Evolutionary conservation across 2,797 vertebrate species (phyloP), one percentile per base, ranked within the genome.

Genomic region (Cuculus canorus): DNA sequence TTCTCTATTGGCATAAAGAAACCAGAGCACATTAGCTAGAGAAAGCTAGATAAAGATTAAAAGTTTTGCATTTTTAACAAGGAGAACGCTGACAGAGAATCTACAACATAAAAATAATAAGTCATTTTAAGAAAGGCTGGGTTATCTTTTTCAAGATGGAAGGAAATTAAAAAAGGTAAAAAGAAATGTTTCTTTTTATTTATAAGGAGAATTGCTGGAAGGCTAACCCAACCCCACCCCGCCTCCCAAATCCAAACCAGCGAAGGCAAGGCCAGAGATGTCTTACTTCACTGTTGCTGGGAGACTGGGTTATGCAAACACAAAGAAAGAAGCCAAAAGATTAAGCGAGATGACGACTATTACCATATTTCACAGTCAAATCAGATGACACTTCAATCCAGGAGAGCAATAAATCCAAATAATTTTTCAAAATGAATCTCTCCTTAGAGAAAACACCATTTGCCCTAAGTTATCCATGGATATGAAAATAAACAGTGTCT

Each of bases 221-320:
- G 59, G 33, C 48, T 45, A 93, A 71, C n/a, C 30, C 86, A 48
- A 48, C 47, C 24, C 17, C 53, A 53, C 57, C 28, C 70, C 39
- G 11, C 5, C 30, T 28, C 33, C 28, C 0, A 0, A 65, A 52
- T 84, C 35, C 52, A 68, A 22, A 60, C 35, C 56, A 64, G 60
- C 4, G 17, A 84, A 89, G 71, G 53, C 71, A 13, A 89, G 84
- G 83, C 90, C 81, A 92, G 86, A 77, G 68, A 84, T 54, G 53
- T 68, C 86, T 69, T 71, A 68, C 50, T 86, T 69, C 64, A 80
- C 25, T 7, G 81, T 87, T 96, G 94, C 92, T 71, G 71, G 82
- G 90, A 95, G 75, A 93, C 93, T 80, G 41, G 47, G 78, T 92
- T 82, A 91, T 79, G 75, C 53, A 93, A 95, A 91, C 78, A 96